phyloP scores from a whole-genome alignment of 2,888 invertebrate species.

The Lomographa bimaculata region DNA sequence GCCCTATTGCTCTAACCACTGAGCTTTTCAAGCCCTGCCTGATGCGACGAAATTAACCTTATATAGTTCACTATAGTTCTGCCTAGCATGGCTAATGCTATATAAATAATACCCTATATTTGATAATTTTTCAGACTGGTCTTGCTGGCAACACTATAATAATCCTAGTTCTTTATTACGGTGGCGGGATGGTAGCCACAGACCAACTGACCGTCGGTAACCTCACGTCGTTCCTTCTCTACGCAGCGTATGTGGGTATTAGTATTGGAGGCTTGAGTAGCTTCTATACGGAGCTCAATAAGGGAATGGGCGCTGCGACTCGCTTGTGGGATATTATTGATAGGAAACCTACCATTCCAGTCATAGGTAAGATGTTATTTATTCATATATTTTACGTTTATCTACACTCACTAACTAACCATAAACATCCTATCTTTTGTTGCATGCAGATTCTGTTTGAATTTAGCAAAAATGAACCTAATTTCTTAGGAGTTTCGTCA shows the following conservation, averaged over 20 bases:
- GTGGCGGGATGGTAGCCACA: conserved; percentile 93
- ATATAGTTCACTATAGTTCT: no score
- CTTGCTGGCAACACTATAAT: conserved; percentile 95
- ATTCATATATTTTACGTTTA: no score
- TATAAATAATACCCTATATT: no score
- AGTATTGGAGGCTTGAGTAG: conserved; percentile 95
- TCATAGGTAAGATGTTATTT: conserved; percentile 84
- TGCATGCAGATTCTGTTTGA: no score
- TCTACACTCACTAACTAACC: no score
- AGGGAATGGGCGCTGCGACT: conserved; percentile 95
- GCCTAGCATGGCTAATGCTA: no score
- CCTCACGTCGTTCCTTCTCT: conserved; percentile 96
- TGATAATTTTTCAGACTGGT: conserved; percentile 87
- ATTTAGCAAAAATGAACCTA: no score
- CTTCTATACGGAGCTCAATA: conserved; percentile 97
- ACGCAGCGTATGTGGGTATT: conserved; percentile 96
- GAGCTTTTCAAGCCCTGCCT: no score
- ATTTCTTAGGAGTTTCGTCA: no score
- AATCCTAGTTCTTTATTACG: conserved; percentile 95
- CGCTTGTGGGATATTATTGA: conserved; percentile 96
- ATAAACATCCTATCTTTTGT: no score
- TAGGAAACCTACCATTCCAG: conserved; percentile 89
- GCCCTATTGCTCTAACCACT: no score
- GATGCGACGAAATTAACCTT: no score
- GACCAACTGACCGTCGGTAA: conserved; percentile 92